Evolutionary conservation across 2,797 vertebrate species (phyloP).

Genomic region (Ataeniobius toweri): DNA sequence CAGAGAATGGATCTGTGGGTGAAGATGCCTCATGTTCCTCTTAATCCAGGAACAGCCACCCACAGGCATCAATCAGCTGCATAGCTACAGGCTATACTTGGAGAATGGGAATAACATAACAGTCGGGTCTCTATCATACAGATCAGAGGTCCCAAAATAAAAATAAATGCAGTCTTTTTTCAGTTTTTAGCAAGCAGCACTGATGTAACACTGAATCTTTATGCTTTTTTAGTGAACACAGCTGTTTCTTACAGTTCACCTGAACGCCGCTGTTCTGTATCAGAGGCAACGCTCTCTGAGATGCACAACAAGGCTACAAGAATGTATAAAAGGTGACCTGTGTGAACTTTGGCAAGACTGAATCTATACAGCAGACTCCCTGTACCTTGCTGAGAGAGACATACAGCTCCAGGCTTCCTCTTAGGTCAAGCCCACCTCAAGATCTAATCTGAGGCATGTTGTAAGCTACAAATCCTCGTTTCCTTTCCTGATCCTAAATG

Average conservation of each 20-base stretch:
- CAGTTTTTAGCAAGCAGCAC: conserved; percentile 51
- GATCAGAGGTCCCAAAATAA: conserved; percentile 64
- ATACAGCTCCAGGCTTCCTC: conserved; percentile 58
- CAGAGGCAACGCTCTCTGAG: conserved; percentile 21
- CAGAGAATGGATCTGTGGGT: conserved; percentile 63
- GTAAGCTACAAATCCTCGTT: conserved; percentile 37
- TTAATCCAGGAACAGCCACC: conserved; percentile 68
- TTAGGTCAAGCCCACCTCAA: conserved; percentile 47
- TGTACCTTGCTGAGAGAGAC: conserved; percentile 48
- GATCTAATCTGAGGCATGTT: conserved; percentile 44
- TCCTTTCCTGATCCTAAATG: conserved; percentile 31
- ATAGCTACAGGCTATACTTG: conserved; percentile 61
- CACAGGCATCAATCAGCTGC: conserved; percentile 67
- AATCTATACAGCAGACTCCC: conserved; percentile 42
- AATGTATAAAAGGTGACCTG: conserved; percentile 12
- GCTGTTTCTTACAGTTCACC: conserved; percentile 32
- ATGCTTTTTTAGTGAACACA: conserved; percentile 31
- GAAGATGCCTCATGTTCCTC: conserved; percentile 41
- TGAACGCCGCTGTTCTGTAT: conserved; percentile 40
- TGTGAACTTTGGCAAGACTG: conserved; percentile 31
- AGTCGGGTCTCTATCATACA: conserved; percentile 44
- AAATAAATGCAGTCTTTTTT: conserved; percentile 54
- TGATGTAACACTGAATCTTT: conserved; percentile 32
- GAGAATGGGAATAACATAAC: conserved; percentile 56
- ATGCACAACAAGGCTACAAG: conserved; percentile 28